These are phyloP conservation scores for Microctonus brassicae DNA, from an alignment of 2,888 invertebrate species.

Conservation along the genomic window DNA sequence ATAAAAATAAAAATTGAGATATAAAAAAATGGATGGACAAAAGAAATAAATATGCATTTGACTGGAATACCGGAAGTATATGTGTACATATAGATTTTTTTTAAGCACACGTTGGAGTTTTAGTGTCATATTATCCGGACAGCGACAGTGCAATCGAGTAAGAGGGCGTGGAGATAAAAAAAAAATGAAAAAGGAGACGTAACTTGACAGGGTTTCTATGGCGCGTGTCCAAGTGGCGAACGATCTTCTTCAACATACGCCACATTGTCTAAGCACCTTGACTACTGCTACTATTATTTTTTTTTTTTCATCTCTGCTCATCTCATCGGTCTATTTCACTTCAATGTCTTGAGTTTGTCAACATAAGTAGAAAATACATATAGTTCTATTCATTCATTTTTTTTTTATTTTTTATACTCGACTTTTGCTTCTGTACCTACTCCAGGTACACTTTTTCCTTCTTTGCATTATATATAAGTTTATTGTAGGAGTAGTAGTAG, in stretches of 20 bases:
- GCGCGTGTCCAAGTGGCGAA: slow-evolving; percentile 67
- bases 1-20: neutral
- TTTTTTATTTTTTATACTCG: slow-evolving; percentile 7
- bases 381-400: slow-evolving; percentile 5
- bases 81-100: neutral
- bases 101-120: slow-evolving; percentile 27
- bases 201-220: slow-evolving; percentile 52
- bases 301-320: slow-evolving; percentile 7
- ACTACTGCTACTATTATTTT: neutral
- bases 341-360: slow-evolving; percentile 7
- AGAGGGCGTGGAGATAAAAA: slow-evolving; percentile 14
- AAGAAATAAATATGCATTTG: neutral
- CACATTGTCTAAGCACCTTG: slow-evolving; percentile 52
- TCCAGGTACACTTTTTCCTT: slow-evolving; percentile 9
- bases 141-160: slow-evolving; percentile 1
- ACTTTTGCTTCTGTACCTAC: slow-evolving; percentile 20
- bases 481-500: neutral
- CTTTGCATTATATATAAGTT: neutral
- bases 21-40: neutral
- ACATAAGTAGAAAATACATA: slow-evolving; percentile 10
- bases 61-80: slow-evolving; percentile 22
- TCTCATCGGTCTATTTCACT: slow-evolving; percentile 27
- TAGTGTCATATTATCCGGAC: slow-evolving; percentile 15
- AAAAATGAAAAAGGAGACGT: neutral
- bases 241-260: slow-evolving; percentile 56